These are phyloP conservation scores for Clarias laeviceps DNA, from an alignment of 2,797 vertebrate genomes.

Conservation along the genomic window DNA sequence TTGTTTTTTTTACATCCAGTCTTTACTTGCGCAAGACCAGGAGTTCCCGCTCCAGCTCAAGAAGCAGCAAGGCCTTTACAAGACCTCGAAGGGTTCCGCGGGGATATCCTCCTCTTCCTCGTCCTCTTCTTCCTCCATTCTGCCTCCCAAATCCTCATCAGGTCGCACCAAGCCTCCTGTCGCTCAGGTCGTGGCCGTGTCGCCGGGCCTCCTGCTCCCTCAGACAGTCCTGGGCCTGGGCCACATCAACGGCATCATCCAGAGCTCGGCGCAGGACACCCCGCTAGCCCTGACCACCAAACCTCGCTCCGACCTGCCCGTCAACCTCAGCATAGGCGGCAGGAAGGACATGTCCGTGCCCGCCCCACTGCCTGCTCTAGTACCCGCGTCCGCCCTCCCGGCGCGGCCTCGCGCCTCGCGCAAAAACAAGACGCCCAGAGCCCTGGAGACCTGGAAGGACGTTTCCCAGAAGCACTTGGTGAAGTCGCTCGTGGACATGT, in stretches of 20 bases:
- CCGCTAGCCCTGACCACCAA: slow-evolving; percentile 96
- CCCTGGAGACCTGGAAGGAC: slow-evolving; percentile 79
- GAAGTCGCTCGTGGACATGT: slow-evolving; percentile 89
- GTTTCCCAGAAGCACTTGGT: slow-evolving; percentile 85
- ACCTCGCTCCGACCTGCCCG: slow-evolving; percentile 84
- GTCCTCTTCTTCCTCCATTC: slow-evolving; percentile 55
- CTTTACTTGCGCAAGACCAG: slow-evolving; percentile 86
- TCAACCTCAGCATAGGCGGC: slow-evolving; percentile 88
- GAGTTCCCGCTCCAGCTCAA: slow-evolving; percentile 88
- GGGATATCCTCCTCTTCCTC: slow-evolving; percentile 71
- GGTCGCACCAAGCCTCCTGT: slow-evolving; percentile 80
- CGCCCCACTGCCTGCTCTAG: slow-evolving; percentile 60
- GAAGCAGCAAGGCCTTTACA: slow-evolving; percentile 85
- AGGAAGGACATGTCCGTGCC: slow-evolving; percentile 76
- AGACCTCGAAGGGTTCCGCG: slow-evolving; percentile 87
- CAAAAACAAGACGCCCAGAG: slow-evolving; percentile 85
- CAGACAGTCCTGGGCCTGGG: slow-evolving; percentile 94
- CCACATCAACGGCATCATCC: slow-evolving; percentile 94
- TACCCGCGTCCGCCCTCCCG: slow-evolving; percentile 77
- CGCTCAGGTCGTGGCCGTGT: slow-evolving; percentile 81
- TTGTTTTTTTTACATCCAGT: slow-evolving; percentile 62
- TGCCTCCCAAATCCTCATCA: slow-evolving; percentile 76
- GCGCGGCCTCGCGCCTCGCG: slow-evolving; percentile 82
- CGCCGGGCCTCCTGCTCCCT: slow-evolving; percentile 91
- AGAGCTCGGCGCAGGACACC: slow-evolving; percentile 94